Base-by-base conservation (phyloP, 1,140 invertebrate species). In the Nephotettix cincticeps region DNA sequence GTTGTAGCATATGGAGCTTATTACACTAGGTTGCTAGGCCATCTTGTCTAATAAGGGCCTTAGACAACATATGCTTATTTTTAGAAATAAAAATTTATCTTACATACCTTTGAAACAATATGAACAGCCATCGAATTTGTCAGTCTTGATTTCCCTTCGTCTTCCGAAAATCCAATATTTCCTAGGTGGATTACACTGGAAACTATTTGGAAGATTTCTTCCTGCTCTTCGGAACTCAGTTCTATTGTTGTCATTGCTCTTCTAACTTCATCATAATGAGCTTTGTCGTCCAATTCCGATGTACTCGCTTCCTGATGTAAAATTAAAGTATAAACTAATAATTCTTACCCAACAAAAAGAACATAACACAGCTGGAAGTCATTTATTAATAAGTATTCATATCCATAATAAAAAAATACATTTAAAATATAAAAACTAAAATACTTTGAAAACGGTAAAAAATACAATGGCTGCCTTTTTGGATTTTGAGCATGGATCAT, bases 171-270 rank as follows among this genome's bases (percentile, higher is more conserved):
- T 47, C 85, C 85, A 2, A 92, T 82, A 75, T 93, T 93, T 30
- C 94, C 93, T 72, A 95, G 84, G 76, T 93, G 91, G 51, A 96
- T 83, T 19, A 95, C 88, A 45, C 89, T 90, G 9, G 92, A 90
- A 21, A 93, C 86, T 70, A 93, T 90, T 14, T 83, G 81, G 77
- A 92, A 82, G 71, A 96, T 89, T 74, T 92, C 91, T 13, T 83
- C 82, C 80, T 92, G 91, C 74, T 92, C 90, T 17, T 81, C 76
- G 14, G 85, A 78, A 4, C 80, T 82, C 72, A 93, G 88, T 64
- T 91, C 90, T 19, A 93, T 89, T 0, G 88, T 86, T 47, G 85
- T 84, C 84, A 93, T 86, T 0, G 91, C 91, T 45, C 85, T 85
- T 68, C 84, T 81, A 0, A 93, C 87, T 21, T 84, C 81, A n/a